Conservation (phyloP, 2,113 vertebrate genomes). For the Brachyhypopomus occidentalis region DNA sequence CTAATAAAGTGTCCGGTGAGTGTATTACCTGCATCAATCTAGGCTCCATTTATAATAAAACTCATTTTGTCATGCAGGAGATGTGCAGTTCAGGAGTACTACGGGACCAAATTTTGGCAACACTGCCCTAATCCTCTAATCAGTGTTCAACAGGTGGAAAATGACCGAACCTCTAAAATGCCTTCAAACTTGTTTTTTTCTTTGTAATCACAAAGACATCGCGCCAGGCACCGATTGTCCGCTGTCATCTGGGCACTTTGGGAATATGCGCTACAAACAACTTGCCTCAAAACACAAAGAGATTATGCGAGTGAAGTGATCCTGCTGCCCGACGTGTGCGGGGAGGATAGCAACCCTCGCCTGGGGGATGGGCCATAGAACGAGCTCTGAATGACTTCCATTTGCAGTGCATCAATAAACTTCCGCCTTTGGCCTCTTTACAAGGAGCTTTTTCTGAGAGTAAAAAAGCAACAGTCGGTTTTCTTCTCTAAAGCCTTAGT, state of each 20-base stretch:
- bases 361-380: constrained; percentile 17
- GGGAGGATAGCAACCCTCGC: constrained; percentile 12
- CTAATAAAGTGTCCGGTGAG: too few species aligned
- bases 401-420: constrained; percentile 37
- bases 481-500: constrained; percentile 20
- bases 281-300: constrained; percentile 13
- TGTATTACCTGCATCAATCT: too few species aligned
- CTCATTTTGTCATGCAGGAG: background rate
- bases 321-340: constrained; percentile 24
- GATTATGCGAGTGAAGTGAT: constrained; percentile 16
- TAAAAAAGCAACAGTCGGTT: constrained; percentile 19
- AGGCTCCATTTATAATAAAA: background rate
- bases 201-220: background rate
- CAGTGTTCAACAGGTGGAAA: background rate
- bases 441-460: background rate
- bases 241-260: background rate
- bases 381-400: constrained; percentile 32
- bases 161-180: background rate
- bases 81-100: background rate
- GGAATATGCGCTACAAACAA: constrained; percentile 5
- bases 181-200: background rate
- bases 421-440: constrained; percentile 20
- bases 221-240: background rate
- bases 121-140: background rate
- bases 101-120: background rate